Conservation (phyloP, 2,888 invertebrate species). For the Lithophane leautieri region DNA sequence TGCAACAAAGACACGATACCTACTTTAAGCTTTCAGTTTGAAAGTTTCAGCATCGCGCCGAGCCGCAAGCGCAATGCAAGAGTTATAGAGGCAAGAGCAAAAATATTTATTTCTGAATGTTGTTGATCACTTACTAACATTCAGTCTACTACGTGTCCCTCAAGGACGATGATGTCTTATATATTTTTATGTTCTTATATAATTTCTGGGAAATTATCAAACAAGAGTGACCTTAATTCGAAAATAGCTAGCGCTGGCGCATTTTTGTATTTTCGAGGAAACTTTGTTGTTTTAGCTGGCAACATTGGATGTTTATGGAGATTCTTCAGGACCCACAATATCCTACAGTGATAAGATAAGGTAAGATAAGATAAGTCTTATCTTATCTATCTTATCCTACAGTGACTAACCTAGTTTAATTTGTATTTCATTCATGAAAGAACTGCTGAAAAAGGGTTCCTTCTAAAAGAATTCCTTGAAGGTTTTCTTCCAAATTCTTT, state of each 20-base stretch:
- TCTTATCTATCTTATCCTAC: too few relatives aligned
- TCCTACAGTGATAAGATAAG: background rate
- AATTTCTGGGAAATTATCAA: constrained; percentile 21
- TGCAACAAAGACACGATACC: background rate
- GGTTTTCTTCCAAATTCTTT: background rate
- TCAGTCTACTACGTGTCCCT: background rate
- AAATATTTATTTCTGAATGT: constrained; percentile 33
- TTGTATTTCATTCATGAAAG: background rate
- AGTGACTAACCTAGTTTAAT: too few relatives aligned
- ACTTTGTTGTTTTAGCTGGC: background rate
- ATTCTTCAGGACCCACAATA: background rate
- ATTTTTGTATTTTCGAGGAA: background rate
- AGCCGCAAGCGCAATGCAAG: constrained; percentile 9
- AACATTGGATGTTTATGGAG: background rate
- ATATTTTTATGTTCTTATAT: constrained; percentile 39
- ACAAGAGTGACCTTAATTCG: background rate
- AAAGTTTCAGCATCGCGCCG: background rate
- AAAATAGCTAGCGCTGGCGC: background rate
- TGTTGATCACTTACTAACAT: constrained; percentile 42
- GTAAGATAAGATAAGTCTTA: too few relatives aligned
- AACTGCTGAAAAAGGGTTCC: background rate
- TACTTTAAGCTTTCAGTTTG: background rate
- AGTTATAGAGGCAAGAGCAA: constrained; percentile 24
- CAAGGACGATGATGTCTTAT: constrained; percentile 28
- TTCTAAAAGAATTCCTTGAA: too few relatives aligned